phyloP scores from a whole-genome alignment of 2,888 invertebrate species.

The Phrixothrix hirtus region DNA sequence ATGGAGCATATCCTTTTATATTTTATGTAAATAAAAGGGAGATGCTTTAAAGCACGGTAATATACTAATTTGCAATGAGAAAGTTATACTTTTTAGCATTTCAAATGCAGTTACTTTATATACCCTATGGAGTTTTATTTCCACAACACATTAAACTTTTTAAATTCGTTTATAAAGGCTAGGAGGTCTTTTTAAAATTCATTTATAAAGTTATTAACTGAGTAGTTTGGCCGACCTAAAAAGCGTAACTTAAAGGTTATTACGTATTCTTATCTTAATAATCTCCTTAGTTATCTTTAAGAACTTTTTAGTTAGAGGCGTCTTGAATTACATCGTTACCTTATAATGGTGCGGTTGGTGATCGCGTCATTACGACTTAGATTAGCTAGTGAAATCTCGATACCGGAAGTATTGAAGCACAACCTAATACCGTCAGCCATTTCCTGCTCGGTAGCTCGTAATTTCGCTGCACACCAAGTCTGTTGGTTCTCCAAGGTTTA shows the following conservation, averaged over 20 bases:
- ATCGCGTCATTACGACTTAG: constrained; percentile 44
- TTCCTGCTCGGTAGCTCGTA: constrained; percentile 38
- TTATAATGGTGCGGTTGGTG: constrained; percentile 32
- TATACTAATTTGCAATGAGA: no score
- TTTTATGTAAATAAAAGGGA: no score
- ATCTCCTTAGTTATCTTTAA: constrained; percentile 16
- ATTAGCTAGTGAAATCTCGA: constrained; percentile 43
- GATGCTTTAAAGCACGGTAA: no score
- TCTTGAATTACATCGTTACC: constrained; percentile 23
- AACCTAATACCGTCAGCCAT: constrained; percentile 37
- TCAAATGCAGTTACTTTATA: no score
- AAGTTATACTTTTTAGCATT: no score
- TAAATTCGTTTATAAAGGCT: background rate
- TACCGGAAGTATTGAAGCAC: constrained; percentile 39
- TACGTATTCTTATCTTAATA: constrained; percentile 15
- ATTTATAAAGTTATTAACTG: background rate
- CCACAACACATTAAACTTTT: background rate
- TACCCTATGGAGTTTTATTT: background rate
- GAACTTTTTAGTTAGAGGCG: constrained; percentile 17
- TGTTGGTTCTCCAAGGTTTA: constrained; percentile 16
- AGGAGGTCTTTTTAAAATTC: background rate
- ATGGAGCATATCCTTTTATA: no score
- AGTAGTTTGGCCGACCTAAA: background rate
- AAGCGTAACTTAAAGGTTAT: background rate
- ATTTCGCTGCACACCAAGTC: constrained; percentile 22